phyloP scores from a whole-genome alignment of 2,888 invertebrate genomes.

The Biston stratarius region DNA sequence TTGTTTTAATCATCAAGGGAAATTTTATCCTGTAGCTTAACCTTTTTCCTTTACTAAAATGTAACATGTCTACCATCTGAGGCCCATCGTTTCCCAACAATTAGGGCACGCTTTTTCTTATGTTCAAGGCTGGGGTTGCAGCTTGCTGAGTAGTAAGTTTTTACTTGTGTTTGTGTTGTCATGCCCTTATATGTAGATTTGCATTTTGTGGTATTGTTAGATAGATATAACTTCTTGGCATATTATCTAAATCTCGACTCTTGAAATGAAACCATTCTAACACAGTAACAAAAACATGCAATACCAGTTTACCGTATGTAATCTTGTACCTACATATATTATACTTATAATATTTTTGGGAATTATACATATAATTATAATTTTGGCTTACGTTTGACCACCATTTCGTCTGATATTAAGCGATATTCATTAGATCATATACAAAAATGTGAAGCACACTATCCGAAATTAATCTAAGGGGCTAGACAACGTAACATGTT shows the following conservation, averaged over 20 bases:
- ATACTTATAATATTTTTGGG: no score
- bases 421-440: no score
- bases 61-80: background rate
- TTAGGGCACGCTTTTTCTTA: conserved; percentile 29
- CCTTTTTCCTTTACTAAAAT: background rate
- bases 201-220: background rate
- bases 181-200: conserved; percentile 4
- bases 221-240: background rate
- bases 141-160: conserved; percentile 31
- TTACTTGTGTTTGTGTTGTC: conserved; percentile 6
- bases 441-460: no score
- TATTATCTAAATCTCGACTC: background rate
- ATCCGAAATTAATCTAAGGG: no score
- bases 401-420: no score
- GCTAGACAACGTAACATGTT: no score
- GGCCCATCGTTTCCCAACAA: background rate
- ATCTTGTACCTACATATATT: no score
- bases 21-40: background rate
- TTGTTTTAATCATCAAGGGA: background rate
- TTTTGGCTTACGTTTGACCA: no score
- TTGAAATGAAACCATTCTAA: background rate
- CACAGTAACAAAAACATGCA: background rate
- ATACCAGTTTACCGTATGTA: no score
- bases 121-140: conserved; percentile 26
- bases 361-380: no score